These are phyloP conservation scores for Tenebrio molitor DNA, from an alignment of 1,140 invertebrate species.

Conservation along the genomic window DNA sequence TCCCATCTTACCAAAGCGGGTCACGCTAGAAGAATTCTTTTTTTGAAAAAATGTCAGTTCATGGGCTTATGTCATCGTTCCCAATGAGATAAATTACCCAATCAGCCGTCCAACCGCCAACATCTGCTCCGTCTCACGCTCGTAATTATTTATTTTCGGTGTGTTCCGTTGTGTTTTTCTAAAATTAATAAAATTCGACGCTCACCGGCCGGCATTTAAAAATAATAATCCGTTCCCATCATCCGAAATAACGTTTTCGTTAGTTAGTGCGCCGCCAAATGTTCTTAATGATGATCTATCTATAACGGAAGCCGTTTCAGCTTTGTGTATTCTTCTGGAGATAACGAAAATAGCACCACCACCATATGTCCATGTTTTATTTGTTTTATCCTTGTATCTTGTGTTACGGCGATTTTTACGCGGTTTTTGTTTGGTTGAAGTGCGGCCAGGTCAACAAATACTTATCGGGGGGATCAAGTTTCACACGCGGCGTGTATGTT, in stretches of 20 bases:
- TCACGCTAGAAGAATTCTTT: too few relatives aligned
- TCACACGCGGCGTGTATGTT: background rate
- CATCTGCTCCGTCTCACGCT: too few relatives aligned
- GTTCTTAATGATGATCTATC: slow-evolving; percentile 25
- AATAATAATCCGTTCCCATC: background rate
- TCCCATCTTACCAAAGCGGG: too few relatives aligned
- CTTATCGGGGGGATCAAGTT: too few relatives aligned
- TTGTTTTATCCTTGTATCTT: background rate
- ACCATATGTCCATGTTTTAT: slow-evolving; percentile 17
- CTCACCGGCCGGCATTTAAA: too few relatives aligned
- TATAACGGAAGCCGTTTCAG: slow-evolving; percentile 21
- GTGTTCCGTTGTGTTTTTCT: too few relatives aligned
- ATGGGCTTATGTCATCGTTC: too few relatives aligned
- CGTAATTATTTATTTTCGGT: too few relatives aligned
- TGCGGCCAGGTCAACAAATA: background rate
- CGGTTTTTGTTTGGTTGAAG: background rate
- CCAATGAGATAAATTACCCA: too few relatives aligned
- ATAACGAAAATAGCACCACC: slow-evolving; percentile 12
- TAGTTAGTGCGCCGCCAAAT: slow-evolving; percentile 11
- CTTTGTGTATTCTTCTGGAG: background rate
- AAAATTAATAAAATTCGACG: too few relatives aligned
- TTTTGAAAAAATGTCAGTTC: too few relatives aligned
- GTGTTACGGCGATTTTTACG: slow-evolving; percentile 1
- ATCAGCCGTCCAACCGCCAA: too few relatives aligned
- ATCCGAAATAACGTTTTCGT: background rate